Conservation (phyloP, 2,888 invertebrate genomes). For the Agrotis exclamationis region DNA sequence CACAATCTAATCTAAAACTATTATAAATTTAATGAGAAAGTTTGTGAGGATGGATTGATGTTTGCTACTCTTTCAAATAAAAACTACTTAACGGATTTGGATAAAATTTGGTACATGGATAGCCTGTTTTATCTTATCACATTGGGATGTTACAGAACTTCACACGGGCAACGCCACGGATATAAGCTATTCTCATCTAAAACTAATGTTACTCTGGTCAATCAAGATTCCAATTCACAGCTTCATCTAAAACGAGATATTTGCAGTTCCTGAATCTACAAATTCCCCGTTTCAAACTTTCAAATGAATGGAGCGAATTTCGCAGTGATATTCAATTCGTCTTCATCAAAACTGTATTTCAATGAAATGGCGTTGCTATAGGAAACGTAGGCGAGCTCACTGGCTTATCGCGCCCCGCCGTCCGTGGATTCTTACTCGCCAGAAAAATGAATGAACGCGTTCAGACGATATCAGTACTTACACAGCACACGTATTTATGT, state of each 20-base stretch:
- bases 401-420: conserved; percentile 64
- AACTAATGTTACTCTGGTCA: conserved; percentile 4
- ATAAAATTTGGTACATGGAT: too few species aligned
- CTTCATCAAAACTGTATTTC: conserved; percentile 64
- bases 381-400: conserved; percentile 53
- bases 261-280: conserved; percentile 9
- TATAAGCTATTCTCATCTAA: background rate
- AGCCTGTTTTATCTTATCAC: too few species aligned
- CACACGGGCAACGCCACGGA: too few species aligned
- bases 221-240: conserved; percentile 10
- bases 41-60: too few species aligned
- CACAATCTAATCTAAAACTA: background rate
- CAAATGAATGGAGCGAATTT: conserved; percentile 49
- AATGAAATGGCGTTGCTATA: conserved; percentile 57
- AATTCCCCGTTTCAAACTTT: conserved; percentile 35
- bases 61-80: too few species aligned
- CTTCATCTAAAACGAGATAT: conserved; percentile 27
- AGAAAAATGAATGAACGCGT: conserved; percentile 70
- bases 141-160: too few species aligned
- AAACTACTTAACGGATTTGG: too few species aligned
- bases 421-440: conserved; percentile 57
- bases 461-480: conserved; percentile 62
- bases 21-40: too few species aligned
- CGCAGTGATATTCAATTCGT: conserved; percentile 56
- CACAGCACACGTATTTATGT: conserved; percentile 55